A percentile compares a stretch with the other conserved stretches of the same genome.
These are phyloP conservation scores for Aphrophora alni DNA, from an alignment of 2,888 invertebrate genomes.

Conservation along the genomic window DNA sequence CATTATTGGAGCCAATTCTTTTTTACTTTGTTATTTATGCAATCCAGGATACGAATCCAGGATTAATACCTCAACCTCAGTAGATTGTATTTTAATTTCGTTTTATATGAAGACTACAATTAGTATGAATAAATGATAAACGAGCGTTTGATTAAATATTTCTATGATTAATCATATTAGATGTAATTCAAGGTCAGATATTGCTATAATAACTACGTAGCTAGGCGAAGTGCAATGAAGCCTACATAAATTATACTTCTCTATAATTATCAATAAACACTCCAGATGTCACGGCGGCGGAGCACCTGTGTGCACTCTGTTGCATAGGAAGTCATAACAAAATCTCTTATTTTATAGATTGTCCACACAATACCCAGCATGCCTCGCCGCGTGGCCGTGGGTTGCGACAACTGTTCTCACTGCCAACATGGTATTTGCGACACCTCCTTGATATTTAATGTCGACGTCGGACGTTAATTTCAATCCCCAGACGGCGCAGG, in stretches of 20 bases:
- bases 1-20: too few species aligned
- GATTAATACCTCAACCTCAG: too few species aligned
- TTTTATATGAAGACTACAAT: not conserved
- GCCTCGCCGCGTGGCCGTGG: too few species aligned
- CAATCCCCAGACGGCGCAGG: not conserved
- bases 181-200: too few species aligned
- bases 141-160: too few species aligned
- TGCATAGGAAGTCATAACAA: not conserved
- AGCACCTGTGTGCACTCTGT: slow-evolving; percentile 2
- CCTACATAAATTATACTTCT: not conserved
- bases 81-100: too few species aligned
- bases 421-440: not conserved
- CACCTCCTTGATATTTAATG: slow-evolving; percentile 1
- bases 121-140: not conserved
- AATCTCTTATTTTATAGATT: not conserved
- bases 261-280: not conserved
- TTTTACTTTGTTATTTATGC: too few species aligned
- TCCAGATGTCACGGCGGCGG: not conserved
- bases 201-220: too few species aligned
- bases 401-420: not conserved
- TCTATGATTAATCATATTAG: too few species aligned
- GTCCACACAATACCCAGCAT: not conserved
- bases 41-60: too few species aligned
- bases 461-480: not conserved
- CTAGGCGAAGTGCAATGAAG: not conserved